Percentiles rank a stretch among this genome's conserved stretches.
phyloP scores from a whole-genome alignment of 92 coral and sea anemone species.

The Palythoa grandis region DNA sequence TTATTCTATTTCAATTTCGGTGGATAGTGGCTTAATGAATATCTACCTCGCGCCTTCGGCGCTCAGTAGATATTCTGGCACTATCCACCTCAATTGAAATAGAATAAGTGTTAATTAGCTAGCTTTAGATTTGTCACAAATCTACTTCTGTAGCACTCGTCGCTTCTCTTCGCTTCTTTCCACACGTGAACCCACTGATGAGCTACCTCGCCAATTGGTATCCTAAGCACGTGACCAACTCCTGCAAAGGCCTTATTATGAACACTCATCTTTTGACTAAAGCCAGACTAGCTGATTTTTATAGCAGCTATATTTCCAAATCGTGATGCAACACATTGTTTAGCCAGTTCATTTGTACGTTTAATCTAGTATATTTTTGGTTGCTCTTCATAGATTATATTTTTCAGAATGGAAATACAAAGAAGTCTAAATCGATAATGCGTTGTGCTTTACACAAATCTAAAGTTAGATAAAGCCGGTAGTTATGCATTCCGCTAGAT shows the following conservation, averaged over 20 bases:
- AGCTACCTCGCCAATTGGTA: no score
- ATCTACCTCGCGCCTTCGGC: no score
- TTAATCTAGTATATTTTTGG: conserved; percentile 15
- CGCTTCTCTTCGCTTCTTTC: no score
- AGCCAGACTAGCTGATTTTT: not conserved
- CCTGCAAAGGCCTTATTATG: not conserved
- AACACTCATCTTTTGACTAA: not conserved
- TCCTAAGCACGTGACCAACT: no score
- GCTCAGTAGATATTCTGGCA: no score
- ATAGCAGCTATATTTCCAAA: not conserved
- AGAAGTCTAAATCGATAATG: not conserved
- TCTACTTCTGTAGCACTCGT: no score
- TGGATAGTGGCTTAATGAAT: no score
- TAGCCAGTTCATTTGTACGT: conserved; percentile 4
- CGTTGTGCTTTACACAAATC: not conserved
- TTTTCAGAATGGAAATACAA: conserved; percentile 10
- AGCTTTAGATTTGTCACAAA: no score
- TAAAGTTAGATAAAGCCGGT: not conserved
- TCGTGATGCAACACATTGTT: not conserved
- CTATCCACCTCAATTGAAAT: no score
- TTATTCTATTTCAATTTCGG: no score
- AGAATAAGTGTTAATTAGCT: no score
- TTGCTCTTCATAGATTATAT: conserved; percentile 18
- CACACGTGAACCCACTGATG: no score
- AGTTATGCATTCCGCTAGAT: not conserved